A percentile compares a stretch with the other conserved stretches of the same genome.
Conservation (phyloP, 2,888 invertebrate species). For the Stenurella melanura region DNA sequence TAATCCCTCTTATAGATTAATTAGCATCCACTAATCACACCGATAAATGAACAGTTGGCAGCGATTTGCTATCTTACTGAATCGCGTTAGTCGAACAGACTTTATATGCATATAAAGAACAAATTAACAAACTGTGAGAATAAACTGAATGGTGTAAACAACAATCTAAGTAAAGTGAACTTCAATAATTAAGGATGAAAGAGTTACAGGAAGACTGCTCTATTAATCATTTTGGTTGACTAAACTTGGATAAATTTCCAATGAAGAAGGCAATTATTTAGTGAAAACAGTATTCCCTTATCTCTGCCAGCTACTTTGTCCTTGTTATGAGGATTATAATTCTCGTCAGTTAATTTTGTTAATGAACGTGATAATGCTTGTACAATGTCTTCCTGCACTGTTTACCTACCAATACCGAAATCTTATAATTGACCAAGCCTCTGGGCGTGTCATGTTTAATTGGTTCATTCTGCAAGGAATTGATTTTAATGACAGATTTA, state of each 20-base stretch:
- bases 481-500: too few species aligned
- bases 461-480: too few species aligned
- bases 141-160: constrained; percentile 2
- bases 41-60: background rate
- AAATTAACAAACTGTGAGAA: background rate
- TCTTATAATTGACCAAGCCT: too few species aligned
- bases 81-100: background rate
- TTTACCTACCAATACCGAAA: too few species aligned
- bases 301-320: background rate
- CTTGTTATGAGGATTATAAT: background rate
- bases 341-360: background rate
- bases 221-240: background rate
- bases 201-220: background rate
- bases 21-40: background rate
- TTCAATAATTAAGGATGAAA: background rate
- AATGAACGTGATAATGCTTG: background rate
- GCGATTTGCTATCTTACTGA: background rate
- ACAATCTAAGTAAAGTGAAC: background rate
- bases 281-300: background rate
- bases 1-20: background rate
- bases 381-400: too few species aligned
- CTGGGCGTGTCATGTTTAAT: too few species aligned
- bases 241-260: background rate
- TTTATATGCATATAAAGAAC: background rate
- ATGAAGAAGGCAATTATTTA: background rate